Evolutionary conservation across 2,797 vertebrate species (phyloP), one percentile per base, ranked within the genome.

Genomic region (Otolemur crassicaudatus): DNA sequence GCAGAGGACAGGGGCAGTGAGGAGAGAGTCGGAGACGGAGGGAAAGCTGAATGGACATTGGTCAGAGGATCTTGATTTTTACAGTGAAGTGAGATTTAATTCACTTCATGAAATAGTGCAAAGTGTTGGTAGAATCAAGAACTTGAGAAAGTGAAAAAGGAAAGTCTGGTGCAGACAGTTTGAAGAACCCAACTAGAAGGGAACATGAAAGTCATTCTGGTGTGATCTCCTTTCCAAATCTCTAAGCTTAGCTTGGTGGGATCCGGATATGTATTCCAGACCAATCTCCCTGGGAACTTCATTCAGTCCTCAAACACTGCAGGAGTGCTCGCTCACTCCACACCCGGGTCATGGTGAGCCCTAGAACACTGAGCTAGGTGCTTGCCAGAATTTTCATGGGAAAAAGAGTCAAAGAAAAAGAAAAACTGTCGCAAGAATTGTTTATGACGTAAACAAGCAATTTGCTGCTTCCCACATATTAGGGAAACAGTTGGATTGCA

Each of bases 401-500:
- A 98, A 98, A 46, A 98, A 80, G 43, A 53, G 29, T 37, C 19
- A 43, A 37, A 80, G 65, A 56, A 25, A 79, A 87, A 63, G 91
- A 84, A 97, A 98, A 97, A 67, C 95, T 94, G 87, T 90, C 93
- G 72, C 83, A 97, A 98, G 95, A 96, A 97, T 92, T 98, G 98
- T 97, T 98, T 97, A 97, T 56, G 72, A 98, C 82, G 94, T 94
- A 98, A 98, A 98, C 97, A 97, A 97, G 97, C 95, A 92, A 95
- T 97, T 98, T 98, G 97, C 98, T 93, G 96, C 98, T 98, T 98
- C 98, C 98, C 98, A 98, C 98, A 98, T 97, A 91, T 94, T 93
- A 97, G 98, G 98, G 98, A 98, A 98, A 98, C 98, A 97, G 97
- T 98, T 97, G 98, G 97, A 98, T 98, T 98, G 98, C 97, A 98